Evolutionary conservation across 2,113 vertebrate genomes (phyloP).

Genomic region (Phrynocephalus versicolor): DNA sequence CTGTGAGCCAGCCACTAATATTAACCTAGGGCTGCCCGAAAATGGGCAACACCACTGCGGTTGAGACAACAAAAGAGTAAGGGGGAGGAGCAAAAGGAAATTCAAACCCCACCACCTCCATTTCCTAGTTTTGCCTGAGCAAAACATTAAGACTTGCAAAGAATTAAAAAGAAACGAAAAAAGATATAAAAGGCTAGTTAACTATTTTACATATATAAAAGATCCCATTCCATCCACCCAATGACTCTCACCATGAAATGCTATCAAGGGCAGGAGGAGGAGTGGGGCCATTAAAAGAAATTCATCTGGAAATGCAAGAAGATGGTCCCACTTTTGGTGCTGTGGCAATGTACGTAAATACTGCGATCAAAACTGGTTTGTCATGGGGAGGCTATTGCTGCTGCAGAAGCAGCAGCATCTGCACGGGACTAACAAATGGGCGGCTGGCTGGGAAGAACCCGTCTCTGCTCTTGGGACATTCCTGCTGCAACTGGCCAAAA

Average conservation of each 20-base stretch:
- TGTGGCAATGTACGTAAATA: slow-evolving; percentile 78
- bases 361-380: slow-evolving; percentile 72
- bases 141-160: slow-evolving; percentile 73
- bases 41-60: slow-evolving; percentile 71
- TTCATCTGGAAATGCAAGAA: slow-evolving; percentile 64
- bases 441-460: slow-evolving; percentile 83
- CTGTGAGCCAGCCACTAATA: slow-evolving; percentile 66
- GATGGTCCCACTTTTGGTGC: slow-evolving; percentile 64
- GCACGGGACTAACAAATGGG: slow-evolving; percentile 79
- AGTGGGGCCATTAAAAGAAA: slow-evolving; percentile 68
- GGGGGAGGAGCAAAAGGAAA: slow-evolving; percentile 69
- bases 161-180: slow-evolving; percentile 68
- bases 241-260: slow-evolving; percentile 75
- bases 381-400: slow-evolving; percentile 63
- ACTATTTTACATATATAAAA: slow-evolving; percentile 77
- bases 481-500: slow-evolving; percentile 71
- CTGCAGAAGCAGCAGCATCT: slow-evolving; percentile 60
- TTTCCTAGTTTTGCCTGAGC: slow-evolving; percentile 70
- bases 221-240: slow-evolving; percentile 76
- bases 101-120: slow-evolving; percentile 61
- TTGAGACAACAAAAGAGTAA: slow-evolving; percentile 57
- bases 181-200: slow-evolving; percentile 73
- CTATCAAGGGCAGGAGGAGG: slow-evolving; percentile 66
- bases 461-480: slow-evolving; percentile 71
- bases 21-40: slow-evolving; percentile 70